Evolutionary conservation across 2,113 vertebrate genomes (phyloP).

Genomic region (Cyanoliseus patagonus): DNA sequence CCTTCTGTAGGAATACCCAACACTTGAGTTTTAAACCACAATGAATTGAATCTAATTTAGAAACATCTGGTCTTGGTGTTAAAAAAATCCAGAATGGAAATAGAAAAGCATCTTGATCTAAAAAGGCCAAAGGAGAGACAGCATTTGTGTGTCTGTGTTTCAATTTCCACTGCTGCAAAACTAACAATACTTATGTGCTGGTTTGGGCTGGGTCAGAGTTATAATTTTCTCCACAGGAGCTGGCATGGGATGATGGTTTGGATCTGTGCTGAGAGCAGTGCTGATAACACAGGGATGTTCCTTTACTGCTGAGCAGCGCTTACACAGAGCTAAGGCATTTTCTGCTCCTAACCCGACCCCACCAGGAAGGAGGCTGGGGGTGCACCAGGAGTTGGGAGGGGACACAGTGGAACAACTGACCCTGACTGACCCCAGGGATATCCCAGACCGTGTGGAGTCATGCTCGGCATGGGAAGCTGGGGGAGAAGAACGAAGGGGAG

Average conservation of each 20-base stretch:
- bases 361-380: background rate
- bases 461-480: background rate
- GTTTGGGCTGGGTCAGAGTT: background rate
- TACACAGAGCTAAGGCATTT: background rate
- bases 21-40: conserved; percentile 20
- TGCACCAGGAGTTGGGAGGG: background rate
- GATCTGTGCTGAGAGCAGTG: background rate
- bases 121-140: conserved; percentile 2
- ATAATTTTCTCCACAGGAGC: background rate
- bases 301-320: rapidly evolving
- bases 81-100: background rate
- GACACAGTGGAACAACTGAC: background rate
- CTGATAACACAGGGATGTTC: background rate
- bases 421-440: background rate
- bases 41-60: conserved; percentile 28
- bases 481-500: background rate
- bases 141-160: background rate
- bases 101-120: background rate
- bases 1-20: background rate
- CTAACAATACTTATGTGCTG: background rate
- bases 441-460: background rate
- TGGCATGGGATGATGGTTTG: background rate
- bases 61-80: background rate
- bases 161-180: background rate
- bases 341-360: background rate